Base-by-base conservation (phyloP, 2,113 vertebrate species). In the Atlantisia rogersi region DNA sequence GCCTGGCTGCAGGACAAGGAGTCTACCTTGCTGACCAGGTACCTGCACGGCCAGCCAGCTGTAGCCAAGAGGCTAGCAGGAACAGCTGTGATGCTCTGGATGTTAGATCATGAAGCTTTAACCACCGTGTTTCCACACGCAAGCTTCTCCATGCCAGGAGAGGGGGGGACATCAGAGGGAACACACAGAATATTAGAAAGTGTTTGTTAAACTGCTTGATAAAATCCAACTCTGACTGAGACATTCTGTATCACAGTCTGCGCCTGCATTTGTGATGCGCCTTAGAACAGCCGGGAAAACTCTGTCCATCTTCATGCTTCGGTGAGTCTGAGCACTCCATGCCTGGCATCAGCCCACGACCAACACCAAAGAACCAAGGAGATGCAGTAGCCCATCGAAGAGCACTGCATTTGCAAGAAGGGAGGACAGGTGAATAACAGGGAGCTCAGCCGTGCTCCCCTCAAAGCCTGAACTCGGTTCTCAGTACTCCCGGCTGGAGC, bases 241-340 rank as follows among this genome's bases (percentile, higher is more conserved):
- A 40, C 6, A 20, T 14, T 75, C 20, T 55, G 64, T 19, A 37
- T n/a, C 16, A 52, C 40, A 73, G 58, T 6, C 14, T 35, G 8
- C 20, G 55, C 10, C 3, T 10, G 42, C 8, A 26, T 32, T 31
- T n/a, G 32, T 1, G 1, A 63, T 18, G 60, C 7, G 11, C 8
- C 3, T 74, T 24, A 8, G 8, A 46, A 32, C 1, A 24, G 17
- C 39, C 37, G 31, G 0, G 0, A 46, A 60, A 79, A 32, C 26
- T 76, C 68, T 37, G 15, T 59, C 37, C 42, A 42, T 22, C 17
- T 53, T 32, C 21, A 35, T 28, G 22, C 65, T 52, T 39, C 73
- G 24, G 6, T 0, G 1, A 76, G 15, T 18, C 15, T 0, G 0
- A 40, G 21, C 2, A 0, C 31, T 62, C 77, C 37, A 7, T 3